phyloP scores from a whole-genome alignment of 1,140 invertebrate genomes.

The Lepidurus arcticus region DNA sequence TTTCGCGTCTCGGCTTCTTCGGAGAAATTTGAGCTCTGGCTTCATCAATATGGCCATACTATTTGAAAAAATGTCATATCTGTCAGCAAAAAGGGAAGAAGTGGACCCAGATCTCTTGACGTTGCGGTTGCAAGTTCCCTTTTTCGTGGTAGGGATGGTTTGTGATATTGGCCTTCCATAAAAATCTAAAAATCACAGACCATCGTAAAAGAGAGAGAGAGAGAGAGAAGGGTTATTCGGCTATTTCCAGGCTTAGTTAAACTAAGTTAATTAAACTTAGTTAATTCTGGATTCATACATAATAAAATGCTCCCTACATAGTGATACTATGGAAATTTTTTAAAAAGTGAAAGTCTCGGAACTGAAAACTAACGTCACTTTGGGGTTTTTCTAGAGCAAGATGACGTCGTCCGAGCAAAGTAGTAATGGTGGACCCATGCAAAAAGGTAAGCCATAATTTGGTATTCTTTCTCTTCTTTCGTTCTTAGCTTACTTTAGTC shows the following conservation, averaged over 20 bases:
- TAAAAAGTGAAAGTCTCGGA: neutral
- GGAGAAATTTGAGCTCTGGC: neutral
- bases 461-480: neutral
- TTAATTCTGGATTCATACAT: too few species aligned
- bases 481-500: neutral
- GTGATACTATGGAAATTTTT: neutral
- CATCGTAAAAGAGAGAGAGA: neutral
- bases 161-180: slow-evolving; percentile 14
- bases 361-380: too few species aligned
- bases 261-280: too few species aligned
- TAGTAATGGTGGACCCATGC: slow-evolving; percentile 29
- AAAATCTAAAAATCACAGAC: neutral
- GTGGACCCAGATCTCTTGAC: neutral
- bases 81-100: neutral
- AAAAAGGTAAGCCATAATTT: slow-evolving; percentile 35
- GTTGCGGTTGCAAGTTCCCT: neutral
- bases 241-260: too few species aligned
- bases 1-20: slow-evolving; percentile 3
- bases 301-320: neutral
- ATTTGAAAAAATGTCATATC: neutral
- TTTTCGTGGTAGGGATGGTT: neutral
- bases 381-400: slow-evolving; percentile 28
- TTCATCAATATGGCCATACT: neutral
- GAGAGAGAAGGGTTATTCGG: neutral
- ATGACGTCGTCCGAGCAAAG: slow-evolving; percentile 33